A percentile compares a stretch with the other conserved stretches of the same genome.
These are phyloP conservation scores for Camponotus pennsylvanicus DNA, from an alignment of 1,140 invertebrate genomes.

Conservation along the genomic window DNA sequence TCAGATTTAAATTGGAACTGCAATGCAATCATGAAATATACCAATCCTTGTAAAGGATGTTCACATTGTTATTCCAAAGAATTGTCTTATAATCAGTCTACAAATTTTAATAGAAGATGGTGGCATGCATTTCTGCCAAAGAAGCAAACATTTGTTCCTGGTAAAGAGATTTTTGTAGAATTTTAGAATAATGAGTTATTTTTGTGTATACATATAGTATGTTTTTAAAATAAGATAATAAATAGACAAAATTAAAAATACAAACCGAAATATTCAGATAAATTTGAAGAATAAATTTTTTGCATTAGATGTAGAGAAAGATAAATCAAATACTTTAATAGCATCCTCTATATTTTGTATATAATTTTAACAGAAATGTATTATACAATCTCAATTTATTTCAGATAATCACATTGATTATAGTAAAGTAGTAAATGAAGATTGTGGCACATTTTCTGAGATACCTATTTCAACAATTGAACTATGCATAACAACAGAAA, in stretches of 20 bases:
- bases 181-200: conserved; percentile 7
- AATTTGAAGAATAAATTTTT: neutral
- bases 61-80: conserved; percentile 89
- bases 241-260: neutral
- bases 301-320: neutral
- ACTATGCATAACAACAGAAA: conserved; percentile 87
- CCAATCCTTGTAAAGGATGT: conserved; percentile 94
- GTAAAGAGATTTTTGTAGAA: conserved; percentile 47
- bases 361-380: conserved; percentile 9
- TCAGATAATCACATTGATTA: conserved; percentile 82
- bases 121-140: conserved; percentile 87
- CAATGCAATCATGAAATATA: conserved; percentile 90
- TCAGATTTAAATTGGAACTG: conserved; percentile 89
- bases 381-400: conserved; percentile 32
- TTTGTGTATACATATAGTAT: conserved; percentile 8
- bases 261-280: neutral
- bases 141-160: conserved; percentile 59
- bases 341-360: neutral
- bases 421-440: conserved; percentile 87
- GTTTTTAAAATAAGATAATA: conserved; percentile 26
- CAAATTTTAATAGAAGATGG: conserved; percentile 81
- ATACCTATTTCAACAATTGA: conserved; percentile 88
- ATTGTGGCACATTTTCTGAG: conserved; percentile 87
- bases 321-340: neutral
- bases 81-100: conserved; percentile 64